Percentiles rank a stretch among this genome's conserved stretches.
Evolutionary conservation across 2,888 invertebrate genomes (phyloP).

Genomic region (Protonemura montana): DNA sequence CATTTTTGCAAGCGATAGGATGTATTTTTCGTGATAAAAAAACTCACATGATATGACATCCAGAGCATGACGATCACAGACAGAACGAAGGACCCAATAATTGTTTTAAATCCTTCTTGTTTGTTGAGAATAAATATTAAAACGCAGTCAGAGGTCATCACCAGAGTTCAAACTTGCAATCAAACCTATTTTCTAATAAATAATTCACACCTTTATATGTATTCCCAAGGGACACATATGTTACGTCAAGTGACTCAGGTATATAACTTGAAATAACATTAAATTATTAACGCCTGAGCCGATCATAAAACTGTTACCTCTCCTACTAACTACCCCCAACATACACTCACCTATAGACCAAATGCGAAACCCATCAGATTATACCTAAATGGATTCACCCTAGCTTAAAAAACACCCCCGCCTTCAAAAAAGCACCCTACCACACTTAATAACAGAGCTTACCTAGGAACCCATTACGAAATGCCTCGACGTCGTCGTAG

Average conservation of each 20-base stretch:
- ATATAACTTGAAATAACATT: neutral
- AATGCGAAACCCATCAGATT: neutral
- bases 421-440: neutral
- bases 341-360: neutral
- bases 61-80: too few relatives aligned
- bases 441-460: neutral
- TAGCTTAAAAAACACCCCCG: neutral
- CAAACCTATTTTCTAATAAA: neutral
- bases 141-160: too few relatives aligned
- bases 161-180: too few relatives aligned
- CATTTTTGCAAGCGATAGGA: too few relatives aligned
- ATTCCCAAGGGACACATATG: too few relatives aligned
- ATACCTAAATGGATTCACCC: constrained; percentile 4
- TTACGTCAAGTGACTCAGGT: neutral
- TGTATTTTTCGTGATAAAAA: too few relatives aligned
- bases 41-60: too few relatives aligned
- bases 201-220: neutral
- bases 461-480: neutral
- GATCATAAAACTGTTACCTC: neutral
- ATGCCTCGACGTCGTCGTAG: neutral
- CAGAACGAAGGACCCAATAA: too few relatives aligned
- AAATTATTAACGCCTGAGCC: neutral
- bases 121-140: too few relatives aligned
- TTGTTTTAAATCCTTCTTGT: too few relatives aligned
- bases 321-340: neutral